These are phyloP conservation scores for Gasterosteus nipponicus DNA, from an alignment of 2,113 vertebrate species.

Conservation along the genomic window DNA sequence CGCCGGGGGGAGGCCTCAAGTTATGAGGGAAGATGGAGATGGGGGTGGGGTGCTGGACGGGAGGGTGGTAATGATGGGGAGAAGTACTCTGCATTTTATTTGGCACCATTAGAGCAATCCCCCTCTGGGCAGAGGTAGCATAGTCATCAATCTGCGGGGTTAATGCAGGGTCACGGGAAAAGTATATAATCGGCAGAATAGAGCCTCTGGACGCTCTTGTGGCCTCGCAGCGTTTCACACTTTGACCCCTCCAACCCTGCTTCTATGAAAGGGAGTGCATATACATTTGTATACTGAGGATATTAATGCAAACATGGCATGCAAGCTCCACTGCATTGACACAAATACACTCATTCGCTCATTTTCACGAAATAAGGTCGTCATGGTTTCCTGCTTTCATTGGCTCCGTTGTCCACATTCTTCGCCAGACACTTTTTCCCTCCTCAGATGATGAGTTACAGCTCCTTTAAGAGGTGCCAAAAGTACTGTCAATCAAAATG, in stretches of 20 bases:
- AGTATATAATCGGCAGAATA: slow-evolving; percentile 43
- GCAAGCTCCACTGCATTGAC: slow-evolving; percentile 18
- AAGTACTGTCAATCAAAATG: neutral
- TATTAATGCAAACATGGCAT: slow-evolving; percentile 31
- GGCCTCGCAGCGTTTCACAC: neutral
- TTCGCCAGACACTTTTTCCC: neutral
- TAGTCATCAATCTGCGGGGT: slow-evolving; percentile 58
- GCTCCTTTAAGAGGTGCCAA: neutral
- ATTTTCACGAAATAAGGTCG: neutral
- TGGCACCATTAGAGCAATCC: slow-evolving; percentile 45
- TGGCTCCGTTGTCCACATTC: neutral
- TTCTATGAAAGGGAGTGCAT: slow-evolving; percentile 7
- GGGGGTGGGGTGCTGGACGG: neutral
- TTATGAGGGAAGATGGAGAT: neutral
- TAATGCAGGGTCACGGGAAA: slow-evolving; percentile 40
- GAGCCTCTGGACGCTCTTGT: slow-evolving; percentile 19
- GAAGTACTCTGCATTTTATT: slow-evolving; percentile 37
- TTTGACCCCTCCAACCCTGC: neutral
- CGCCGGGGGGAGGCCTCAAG: neutral
- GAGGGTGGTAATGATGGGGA: slow-evolving; percentile 28
- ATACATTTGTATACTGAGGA: slow-evolving; percentile 20
- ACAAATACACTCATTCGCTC: slow-evolving; percentile 33
- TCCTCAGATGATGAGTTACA: neutral
- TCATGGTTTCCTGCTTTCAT: slow-evolving; percentile 6
- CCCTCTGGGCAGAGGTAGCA: slow-evolving; percentile 32